Base-by-base conservation (phyloP, 2,888 invertebrate species). In the Diploptera punctata region DNA sequence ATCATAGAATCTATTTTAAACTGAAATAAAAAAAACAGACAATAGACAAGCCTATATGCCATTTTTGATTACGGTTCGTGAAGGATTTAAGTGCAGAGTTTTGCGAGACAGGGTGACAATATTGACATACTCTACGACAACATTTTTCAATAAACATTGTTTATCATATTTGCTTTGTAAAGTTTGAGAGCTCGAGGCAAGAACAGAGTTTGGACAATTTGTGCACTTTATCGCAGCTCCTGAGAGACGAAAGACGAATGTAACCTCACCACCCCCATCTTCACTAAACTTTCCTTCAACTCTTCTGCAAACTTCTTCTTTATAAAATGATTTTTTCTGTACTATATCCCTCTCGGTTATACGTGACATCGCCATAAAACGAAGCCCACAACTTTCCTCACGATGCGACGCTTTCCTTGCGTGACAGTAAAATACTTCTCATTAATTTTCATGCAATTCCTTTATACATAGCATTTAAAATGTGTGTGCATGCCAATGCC, bases 121-220 rank as follows among this genome's bases (percentile, higher is more conserved):
- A 5, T 24, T 52, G 24, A 24, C 21, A 24, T 24, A 24, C 24
- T 5, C 52, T 52, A 4, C 52, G 21, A 24, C 52, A 52, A 24
- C 21, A 52, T 52, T 52, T 52, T 52, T 52, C 52, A 52, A 24
- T 24, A 52, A 52, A 52, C 24, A 24, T 52, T 52, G 52, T 52
- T 52, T 52, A 52, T 24, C 52, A 24, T 24, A 52, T 21, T 24
- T 24, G 21, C 24, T 52, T 24, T 52, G 24, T 52, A 52, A 52
- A 52, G 52, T 52, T 52, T 21, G 24, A 19, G 9, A 13, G 19
- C 21, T 49, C 49, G 3, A 9, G 9, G n/a, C n/a, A n/a, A n/a
- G n/a, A n/a, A n/a, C 47, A 16, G 47, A 47, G 7, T n/a, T 16
- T 47, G 47, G 47, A 47, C 47, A 47, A 24, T 13, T 52, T 16